Conservation (phyloP, 1,140 invertebrate species). For the Drosophila ohnishii region DNA sequence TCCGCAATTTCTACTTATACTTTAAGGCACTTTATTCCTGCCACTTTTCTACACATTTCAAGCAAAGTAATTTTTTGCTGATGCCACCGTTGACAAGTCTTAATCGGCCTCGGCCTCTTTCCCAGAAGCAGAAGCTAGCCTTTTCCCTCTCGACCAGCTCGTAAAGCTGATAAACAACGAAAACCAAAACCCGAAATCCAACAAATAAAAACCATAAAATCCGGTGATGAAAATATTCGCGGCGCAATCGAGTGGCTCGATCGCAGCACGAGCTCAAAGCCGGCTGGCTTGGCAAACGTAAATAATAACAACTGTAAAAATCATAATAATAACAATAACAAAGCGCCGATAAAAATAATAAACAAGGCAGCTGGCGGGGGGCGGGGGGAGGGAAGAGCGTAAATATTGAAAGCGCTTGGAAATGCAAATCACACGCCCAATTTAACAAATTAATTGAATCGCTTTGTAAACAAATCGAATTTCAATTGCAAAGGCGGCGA, state of each 20-base stretch:
- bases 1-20: neutral
- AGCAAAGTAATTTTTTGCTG: neutral
- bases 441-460: conserved; percentile 58
- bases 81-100: neutral
- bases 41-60: neutral
- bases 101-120: neutral
- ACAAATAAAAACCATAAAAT: too few species aligned
- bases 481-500: conserved; percentile 4
- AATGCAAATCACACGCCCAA: conserved; percentile 48
- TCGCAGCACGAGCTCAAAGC: conserved; percentile 8
- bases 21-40: neutral
- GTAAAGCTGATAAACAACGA: conserved; percentile 5
- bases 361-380: neutral
- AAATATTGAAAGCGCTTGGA: conserved; percentile 38
- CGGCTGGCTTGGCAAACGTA: conserved; percentile 27
- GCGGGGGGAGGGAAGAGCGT: neutral
- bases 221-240: conserved; percentile 1
- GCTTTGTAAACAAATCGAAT: conserved; percentile 50
- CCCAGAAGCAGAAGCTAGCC: neutral
- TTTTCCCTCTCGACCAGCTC: neutral
- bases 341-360: conserved; percentile 32
- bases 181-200: neutral
- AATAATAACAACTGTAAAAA: conserved; percentile 36
- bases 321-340: conserved; percentile 31
- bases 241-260: neutral